Conservation (phyloP, 2,888 invertebrate genomes). For the Unio delphinus region DNA sequence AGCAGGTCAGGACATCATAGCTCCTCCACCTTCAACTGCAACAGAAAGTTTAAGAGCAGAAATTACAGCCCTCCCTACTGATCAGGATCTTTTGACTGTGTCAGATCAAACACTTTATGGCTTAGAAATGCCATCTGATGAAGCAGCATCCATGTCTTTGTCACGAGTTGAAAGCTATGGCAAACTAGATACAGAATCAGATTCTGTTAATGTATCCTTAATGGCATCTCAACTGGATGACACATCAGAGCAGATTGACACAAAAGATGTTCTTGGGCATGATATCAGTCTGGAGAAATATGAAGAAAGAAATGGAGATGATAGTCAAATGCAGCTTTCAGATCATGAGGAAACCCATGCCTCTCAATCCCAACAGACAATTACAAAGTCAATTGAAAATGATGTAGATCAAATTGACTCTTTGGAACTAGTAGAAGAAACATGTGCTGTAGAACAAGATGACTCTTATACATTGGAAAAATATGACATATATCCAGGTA, state of each 20-base stretch:
- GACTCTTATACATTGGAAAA: conserved; percentile 28
- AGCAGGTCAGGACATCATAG: conserved; percentile 6
- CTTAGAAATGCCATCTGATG: conserved; percentile 71
- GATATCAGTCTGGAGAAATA: conserved; percentile 30
- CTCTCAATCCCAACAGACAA: too few relatives aligned
- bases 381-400: conserved; percentile 11
- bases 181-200: conserved; percentile 37
- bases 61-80: conserved; percentile 35
- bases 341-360: neutral
- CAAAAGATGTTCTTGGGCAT: conserved; percentile 33
- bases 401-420: conserved; percentile 2
- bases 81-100: conserved; percentile 49
- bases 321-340: conserved; percentile 28
- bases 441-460: conserved; percentile 6
- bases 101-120: conserved; percentile 70
- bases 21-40: conserved; percentile 26
- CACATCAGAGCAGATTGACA: conserved; percentile 37
- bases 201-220: conserved; percentile 40
- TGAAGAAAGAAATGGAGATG: conserved; percentile 27
- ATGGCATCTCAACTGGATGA: conserved; percentile 39
- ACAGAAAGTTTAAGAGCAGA: conserved; percentile 57
- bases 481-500: conserved; percentile 51
- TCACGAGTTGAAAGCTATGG: conserved; percentile 36
- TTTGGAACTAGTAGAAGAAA: neutral
- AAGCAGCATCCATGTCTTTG: conserved; percentile 49